phyloP scores from a whole-genome alignment of 2,888 invertebrate species.

The Sthenelais limicola region DNA sequence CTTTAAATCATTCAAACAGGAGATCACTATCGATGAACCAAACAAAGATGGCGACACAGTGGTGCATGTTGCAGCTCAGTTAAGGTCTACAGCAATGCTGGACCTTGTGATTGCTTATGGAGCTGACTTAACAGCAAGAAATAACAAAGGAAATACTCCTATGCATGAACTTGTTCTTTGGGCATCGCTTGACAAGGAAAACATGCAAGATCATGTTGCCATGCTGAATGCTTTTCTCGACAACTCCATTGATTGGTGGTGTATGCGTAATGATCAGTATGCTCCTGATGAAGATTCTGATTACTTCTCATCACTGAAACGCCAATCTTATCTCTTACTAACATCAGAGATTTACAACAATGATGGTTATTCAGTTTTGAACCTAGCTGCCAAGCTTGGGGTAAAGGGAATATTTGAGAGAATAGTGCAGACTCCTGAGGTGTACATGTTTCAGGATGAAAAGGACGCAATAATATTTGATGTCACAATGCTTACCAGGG shows the following conservation, averaged over 20 bases:
- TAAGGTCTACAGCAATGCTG: conserved; percentile 48
- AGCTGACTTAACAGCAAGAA: conserved; percentile 58
- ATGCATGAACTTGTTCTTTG: conserved; percentile 61
- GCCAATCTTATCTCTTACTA: conserved; percentile 58
- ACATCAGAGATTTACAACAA: conserved; percentile 59
- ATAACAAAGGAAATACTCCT: conserved; percentile 62
- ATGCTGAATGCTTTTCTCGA: conserved; percentile 55
- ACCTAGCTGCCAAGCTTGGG: conserved; percentile 59
- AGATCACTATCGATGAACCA: conserved; percentile 48
- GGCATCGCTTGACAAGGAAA: conserved; percentile 50
- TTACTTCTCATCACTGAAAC: conserved; percentile 47
- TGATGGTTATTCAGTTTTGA: conserved; percentile 58
- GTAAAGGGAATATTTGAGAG: conserved; percentile 59
- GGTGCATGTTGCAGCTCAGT: conserved; percentile 50
- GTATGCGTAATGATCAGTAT: conserved; percentile 55
- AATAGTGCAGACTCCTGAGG: conserved; percentile 59
- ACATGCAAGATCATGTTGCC: conserved; percentile 51
- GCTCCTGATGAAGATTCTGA: conserved; percentile 57
- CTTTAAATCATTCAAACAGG: conserved; percentile 49
- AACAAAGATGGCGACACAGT: conserved; percentile 48
- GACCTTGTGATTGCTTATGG: conserved; percentile 57
- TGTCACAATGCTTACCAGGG: conserved; percentile 57
- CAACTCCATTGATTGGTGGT: conserved; percentile 63
- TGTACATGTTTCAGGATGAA: conserved; percentile 55
- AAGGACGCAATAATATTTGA: conserved; percentile 57